Base-by-base conservation (phyloP, 1,140 invertebrate genomes). In the Cyphomyrmex costatus region DNA sequence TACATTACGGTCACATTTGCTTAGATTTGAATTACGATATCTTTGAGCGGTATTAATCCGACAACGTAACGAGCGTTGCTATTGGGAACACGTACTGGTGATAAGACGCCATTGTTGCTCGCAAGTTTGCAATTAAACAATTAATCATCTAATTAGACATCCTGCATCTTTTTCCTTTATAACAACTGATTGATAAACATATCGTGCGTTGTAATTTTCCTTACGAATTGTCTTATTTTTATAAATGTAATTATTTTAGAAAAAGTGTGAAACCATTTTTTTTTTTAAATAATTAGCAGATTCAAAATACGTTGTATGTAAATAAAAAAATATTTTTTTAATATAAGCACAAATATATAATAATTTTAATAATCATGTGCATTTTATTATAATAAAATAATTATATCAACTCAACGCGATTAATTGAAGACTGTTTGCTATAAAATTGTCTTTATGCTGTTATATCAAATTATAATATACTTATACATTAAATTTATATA, bases 81-180 rank as follows among this genome's bases (percentile, higher is more conserved):
- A 76, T 88, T 86, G 46, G 61, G 80, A 88, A 86, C 91, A 93
- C 92, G 91, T 88, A 82, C 78, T n/a, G 24, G 73, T 89, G 93
- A 93, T 93, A 94, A 92, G 90, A 61, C 42, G 66, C 88, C 90
- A 91, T 92, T 92, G 88, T 91, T 91, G 71, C 58, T 30, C 58
- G 46, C 63, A 66, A 86, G 85, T 83, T 70, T 70, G 76, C 91
- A 91, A 93, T 93, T 91, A 89, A 85, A 92, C 92, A 91, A 94
- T 94, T 93, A 94, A 93, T 94, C 92, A 92, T 93, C 85, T 89
- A 93, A 93, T 94, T 93, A 92, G 89, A 88, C 91, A 88, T 89
- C 46, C n/a, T 61, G 66, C 53, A 86, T 86, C 87, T 83, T 80
- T 83, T 83, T 56, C 49, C 53, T 65, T 3, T 61, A 10, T 68